Base-by-base conservation (phyloP, 2,888 invertebrate genomes). In the Eilema sororculum region DNA sequence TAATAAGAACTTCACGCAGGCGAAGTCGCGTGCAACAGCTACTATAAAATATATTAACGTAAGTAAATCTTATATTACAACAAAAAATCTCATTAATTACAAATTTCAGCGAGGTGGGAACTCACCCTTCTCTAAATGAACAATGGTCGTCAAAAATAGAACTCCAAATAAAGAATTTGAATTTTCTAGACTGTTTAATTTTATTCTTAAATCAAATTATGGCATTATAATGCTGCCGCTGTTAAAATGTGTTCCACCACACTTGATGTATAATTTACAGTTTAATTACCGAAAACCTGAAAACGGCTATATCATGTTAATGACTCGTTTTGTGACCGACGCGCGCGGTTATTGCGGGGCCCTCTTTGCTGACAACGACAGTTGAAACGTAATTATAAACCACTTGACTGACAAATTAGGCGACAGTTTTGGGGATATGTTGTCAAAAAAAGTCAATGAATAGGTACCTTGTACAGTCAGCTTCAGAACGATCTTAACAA, bases 181-280 rank as follows among this genome's bases (percentile, higher is more conserved):
- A n/a, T 52, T 9, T 9, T 52, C 9, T n/a, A 52, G 52, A 52
- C 3, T 6, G 3, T 52, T 8, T n/a, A n/a, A n/a, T 52, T 52
- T 20, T 9, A 52, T n/a, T n/a, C n/a, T 9, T n/a, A 52, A 52
- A 52, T n/a, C n/a, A 52, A 52, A 52, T 52, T n/a, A 52, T 52
- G n/a, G 9, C 8, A 52, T n/a, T n/a, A n/a, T 8, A 52, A 52
- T 46, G n/a, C n/a, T 52, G 46, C 20, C 46, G 46, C 46, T 46
- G 6, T 46, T 46, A 46, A 46, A 46, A 46, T 46, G 20, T 46
- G 20, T 46, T 52, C 52, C 52, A n/a, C n/a, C 52, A 6, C 52
- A 52, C 52, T 52, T 52, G n/a, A 52, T n/a, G n/a, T n/a, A 52
- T n/a, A 52, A 52, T 52, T n/a, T 52, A n/a, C n/a, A n/a, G 52